Base-by-base conservation (phyloP, 1,140 invertebrate species). In the Scaptomyza pallida region DNA sequence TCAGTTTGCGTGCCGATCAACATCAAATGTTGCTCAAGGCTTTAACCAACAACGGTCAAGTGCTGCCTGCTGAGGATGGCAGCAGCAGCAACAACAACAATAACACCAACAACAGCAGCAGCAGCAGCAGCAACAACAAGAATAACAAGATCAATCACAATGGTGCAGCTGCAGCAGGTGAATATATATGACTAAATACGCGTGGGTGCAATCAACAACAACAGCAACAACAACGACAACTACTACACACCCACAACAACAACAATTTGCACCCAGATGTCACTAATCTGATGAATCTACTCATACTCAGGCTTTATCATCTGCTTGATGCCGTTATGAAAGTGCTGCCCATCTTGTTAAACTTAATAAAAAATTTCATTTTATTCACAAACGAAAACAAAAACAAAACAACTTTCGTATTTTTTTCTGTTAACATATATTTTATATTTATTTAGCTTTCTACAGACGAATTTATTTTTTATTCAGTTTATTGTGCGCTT, bases 121-220 rank as follows among this genome's bases (percentile, higher is more conserved):
- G 43, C n/a, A 61, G 13, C 57, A 64, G 6, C 35, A 59, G 70
- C 62, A 70, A 33, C 61, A 72, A 68, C 43, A 77, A 60, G 48
- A 73, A 72, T 59, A 77, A 56, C 41, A 86, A 72, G 30, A 70
- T 26, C 43, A 75, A 64, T 67, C 59, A 72, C 69, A n/a, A n/a
- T n/a, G 63, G 41, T 47, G 72, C 73, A 60, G 69, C 73, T 69
- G 62, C 68, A 45, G 60, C 73, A 88, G 81, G 81, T 85, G 81
- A 85, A 85, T 85, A 85, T 85, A 85, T 85, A 74, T 85, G 81
- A 85, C 81, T 85, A 85, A 88, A 69, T 60, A 81, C 65, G 69
- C 51, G 63, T 62, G 74, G 77, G 75, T 65, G 82, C 69, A 65
- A 77, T 45, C 47, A 56, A 54, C 81, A 60, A 80, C 60, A 74